Evolutionary conservation across 2,888 invertebrate genomes (phyloP).

Genomic region (Plagiodera versicolora): DNA sequence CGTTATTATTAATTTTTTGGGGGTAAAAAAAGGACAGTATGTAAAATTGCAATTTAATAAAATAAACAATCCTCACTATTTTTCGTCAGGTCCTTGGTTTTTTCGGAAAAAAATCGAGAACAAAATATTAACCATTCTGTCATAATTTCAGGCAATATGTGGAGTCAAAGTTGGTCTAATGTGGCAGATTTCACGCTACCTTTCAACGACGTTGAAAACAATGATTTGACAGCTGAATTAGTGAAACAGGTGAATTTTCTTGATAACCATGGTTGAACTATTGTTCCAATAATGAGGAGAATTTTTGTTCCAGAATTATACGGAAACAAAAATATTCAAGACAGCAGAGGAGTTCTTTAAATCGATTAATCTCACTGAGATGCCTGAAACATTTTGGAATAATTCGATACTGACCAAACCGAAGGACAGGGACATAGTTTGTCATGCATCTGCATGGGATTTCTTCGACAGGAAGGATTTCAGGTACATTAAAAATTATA

Average conservation of each 20-base stretch:
- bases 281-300: too few species aligned
- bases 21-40: too few species aligned
- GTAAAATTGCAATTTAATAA: too few species aligned
- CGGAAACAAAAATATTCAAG: conserved; percentile 76
- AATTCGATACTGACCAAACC: conserved; percentile 84
- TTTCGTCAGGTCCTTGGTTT: too few species aligned
- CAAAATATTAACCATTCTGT: too few species aligned
- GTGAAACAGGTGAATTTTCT: conserved; percentile 60
- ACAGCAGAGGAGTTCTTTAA: conserved; percentile 84
- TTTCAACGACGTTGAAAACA: conserved; percentile 67
- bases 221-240: conserved; percentile 77
- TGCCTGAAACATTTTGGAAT: conserved; percentile 84
- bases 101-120: too few species aligned
- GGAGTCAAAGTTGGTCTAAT: conserved; percentile 79
- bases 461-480: conserved; percentile 82
- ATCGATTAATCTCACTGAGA: conserved; percentile 76
- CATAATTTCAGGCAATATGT: conserved; percentile 72
- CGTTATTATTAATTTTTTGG: too few species aligned
- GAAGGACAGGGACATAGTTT: conserved; percentile 69
- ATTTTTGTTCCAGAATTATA: conserved; percentile 63
- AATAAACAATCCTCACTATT: too few species aligned
- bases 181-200: conserved; percentile 72
- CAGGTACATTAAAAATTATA: conserved; percentile 61
- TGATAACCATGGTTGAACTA: too few species aligned
- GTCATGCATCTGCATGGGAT: conserved; percentile 90